These are phyloP conservation scores for Propithecus deckenii DNA, from an alignment of 2,797 vertebrate genomes.

Conservation along the genomic window DNA sequence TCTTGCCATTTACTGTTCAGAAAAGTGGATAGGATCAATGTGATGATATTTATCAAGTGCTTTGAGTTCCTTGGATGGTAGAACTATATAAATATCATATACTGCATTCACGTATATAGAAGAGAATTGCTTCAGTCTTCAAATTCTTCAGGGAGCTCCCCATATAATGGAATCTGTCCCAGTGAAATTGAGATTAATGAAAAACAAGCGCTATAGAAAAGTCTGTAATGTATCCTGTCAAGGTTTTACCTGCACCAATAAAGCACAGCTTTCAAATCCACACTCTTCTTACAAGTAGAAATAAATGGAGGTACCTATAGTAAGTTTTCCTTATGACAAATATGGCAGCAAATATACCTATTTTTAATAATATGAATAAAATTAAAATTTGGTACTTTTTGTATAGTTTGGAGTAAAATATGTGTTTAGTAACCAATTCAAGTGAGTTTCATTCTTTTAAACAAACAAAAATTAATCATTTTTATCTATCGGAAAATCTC, in stretches of 20 bases:
- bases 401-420: background rate
- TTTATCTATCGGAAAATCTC: background rate
- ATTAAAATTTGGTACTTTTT: background rate
- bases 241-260: background rate
- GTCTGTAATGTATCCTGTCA: background rate
- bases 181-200: constrained; percentile 39
- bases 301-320: background rate
- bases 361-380: background rate
- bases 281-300: background rate
- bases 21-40: constrained; percentile 31
- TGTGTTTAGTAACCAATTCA: background rate
- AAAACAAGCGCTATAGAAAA: background rate
- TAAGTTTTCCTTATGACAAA: background rate
- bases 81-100: constrained; percentile 56
- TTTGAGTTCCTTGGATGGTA: background rate
- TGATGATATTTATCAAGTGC: constrained; percentile 63
- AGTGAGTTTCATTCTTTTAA: background rate
- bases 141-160: constrained; percentile 11
- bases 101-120: background rate
- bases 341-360: background rate
- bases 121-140: background rate
- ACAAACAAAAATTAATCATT: background rate
- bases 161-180: background rate
- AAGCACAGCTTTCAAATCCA: background rate
- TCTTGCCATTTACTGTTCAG: constrained; percentile 23